Base-by-base conservation (phyloP, 2,888 invertebrate species). In the Gortyna flavago region DNA sequence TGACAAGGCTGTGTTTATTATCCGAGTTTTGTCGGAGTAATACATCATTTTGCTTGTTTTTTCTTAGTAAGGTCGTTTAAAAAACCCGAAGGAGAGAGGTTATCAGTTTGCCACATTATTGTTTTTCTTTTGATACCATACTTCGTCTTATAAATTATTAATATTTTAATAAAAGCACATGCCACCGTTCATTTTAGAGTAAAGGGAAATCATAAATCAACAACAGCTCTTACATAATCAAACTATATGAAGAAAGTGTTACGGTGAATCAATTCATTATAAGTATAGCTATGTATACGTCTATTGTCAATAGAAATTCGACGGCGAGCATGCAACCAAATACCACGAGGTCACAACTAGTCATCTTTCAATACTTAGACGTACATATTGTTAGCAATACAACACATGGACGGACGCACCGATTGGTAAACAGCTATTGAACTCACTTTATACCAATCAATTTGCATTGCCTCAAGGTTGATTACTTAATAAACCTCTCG, bases 391-490 rank as follows among this genome's bases (percentile, higher is more conserved):
- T 87, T 79, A 57, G 78, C 70, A 67, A 79, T 70, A 83, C 87
- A 84, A 86, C 82, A 61, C 69, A 72, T 29, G 21, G 48, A 67
- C 77, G 41, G 48, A 69, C 80, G 54, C 62, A 70, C 81, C 83
- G 84, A 89, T 91, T 91, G 87, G 81, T 86, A 84, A 89, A 88
- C 11, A 69, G n/a, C 35, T 54, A 85, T 85, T 88, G 87, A 89
- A 89, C 85, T 87, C 83, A 86, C 61, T 83, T 80, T 32, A 72
- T 84, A 83, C 83, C 87, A 81, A 87, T 85, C 81, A 75, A 91
- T 93, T 93, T 91, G 88, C 91, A 91, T 91, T 83, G 80, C 89
- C 81, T 89, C 92, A 93, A 92, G 92, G 93, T 82, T 90, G 87
- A 79, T 87, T 88, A 89, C 85, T 84, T 86, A 87, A 86, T 70